These are phyloP conservation scores for Falcunculus frontatus DNA, from an alignment of 2,113 vertebrate genomes.

Conservation along the genomic window DNA sequence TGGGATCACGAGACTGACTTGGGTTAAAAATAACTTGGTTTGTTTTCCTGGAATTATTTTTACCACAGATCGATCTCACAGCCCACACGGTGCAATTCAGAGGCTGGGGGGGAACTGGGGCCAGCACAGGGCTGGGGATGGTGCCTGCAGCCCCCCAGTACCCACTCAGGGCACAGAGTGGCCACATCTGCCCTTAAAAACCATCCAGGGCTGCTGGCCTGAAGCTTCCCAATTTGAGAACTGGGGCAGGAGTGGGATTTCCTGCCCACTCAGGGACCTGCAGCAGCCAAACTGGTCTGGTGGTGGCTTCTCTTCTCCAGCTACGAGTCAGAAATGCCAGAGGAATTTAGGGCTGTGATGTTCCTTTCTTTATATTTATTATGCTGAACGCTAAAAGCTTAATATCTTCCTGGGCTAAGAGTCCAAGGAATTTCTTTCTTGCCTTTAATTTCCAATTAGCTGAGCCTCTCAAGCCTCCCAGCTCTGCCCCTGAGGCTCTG, in stretches of 20 bases:
- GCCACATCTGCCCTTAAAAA: neutral
- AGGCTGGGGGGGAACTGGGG: neutral
- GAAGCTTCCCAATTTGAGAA: neutral
- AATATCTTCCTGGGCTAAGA: neutral
- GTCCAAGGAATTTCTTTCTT: slow-evolving; percentile 13
- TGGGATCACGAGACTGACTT: neutral
- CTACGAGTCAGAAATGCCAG: neutral
- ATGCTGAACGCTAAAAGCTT: slow-evolving; percentile 10
- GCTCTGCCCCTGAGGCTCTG: slow-evolving; percentile 24
- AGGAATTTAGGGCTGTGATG: neutral
- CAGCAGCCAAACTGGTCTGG: neutral
- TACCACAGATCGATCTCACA: neutral
- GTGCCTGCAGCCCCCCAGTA: neutral
- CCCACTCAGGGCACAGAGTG: fast-evolving
- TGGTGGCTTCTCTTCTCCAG: neutral
- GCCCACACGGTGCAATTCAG: neutral
- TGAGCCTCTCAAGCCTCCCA: neutral
- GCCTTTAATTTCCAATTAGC: slow-evolving; percentile 61
- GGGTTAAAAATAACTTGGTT: neutral
- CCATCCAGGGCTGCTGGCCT: neutral
- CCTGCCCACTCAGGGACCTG: neutral
- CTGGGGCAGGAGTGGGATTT: neutral
- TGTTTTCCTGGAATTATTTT: slow-evolving; percentile 3
- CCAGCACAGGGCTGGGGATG: neutral
- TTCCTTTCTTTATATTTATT: neutral